Percentiles rank a stretch among this genome's conserved stretches.
Evolutionary conservation across 2,113 vertebrate species (phyloP).

Genomic region (Turdus rufiventris): DNA sequence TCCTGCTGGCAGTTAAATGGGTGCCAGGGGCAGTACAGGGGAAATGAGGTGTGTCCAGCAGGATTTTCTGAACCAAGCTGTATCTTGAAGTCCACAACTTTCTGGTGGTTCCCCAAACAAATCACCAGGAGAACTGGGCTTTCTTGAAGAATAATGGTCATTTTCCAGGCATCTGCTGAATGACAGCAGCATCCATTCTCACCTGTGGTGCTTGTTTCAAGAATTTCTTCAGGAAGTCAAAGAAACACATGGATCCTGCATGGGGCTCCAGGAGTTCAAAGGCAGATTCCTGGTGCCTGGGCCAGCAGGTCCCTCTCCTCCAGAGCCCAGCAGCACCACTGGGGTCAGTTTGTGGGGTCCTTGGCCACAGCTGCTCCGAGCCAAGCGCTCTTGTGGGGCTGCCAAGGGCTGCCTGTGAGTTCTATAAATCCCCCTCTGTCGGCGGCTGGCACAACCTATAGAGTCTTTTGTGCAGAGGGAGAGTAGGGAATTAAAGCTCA

Average conservation of each 20-base stretch:
- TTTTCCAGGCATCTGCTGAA: not conserved
- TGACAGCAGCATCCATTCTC: not conserved
- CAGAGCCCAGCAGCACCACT: not conserved
- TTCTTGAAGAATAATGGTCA: not conserved
- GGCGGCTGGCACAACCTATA: slow-evolving; percentile 94
- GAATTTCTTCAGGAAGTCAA: not conserved
- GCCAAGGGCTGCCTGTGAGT: not conserved
- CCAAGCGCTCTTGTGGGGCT: not conserved
- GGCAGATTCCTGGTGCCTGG: not conserved
- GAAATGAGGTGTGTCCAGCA: not conserved
- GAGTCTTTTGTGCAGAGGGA: slow-evolving; percentile 74
- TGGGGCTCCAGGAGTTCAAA: not conserved
- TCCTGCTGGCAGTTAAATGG: not conserved
- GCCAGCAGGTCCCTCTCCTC: not conserved
- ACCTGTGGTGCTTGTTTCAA: not conserved
- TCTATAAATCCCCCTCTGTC: slow-evolving; percentile 88
- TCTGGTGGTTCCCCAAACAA: not conserved
- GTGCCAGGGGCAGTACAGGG: not conserved
- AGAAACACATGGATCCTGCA: not conserved
- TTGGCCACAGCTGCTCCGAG: not conserved
- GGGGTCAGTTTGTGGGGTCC: not conserved
- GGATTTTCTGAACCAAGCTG: not conserved
- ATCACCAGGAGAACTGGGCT: not conserved
- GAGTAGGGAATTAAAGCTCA: not conserved
- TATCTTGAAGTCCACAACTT: not conserved